Percentiles rank a stretch among this genome's conserved stretches.
Evolutionary conservation across 2,888 invertebrate genomes (phyloP).

Genomic region (Drosophila paranaensis): DNA sequence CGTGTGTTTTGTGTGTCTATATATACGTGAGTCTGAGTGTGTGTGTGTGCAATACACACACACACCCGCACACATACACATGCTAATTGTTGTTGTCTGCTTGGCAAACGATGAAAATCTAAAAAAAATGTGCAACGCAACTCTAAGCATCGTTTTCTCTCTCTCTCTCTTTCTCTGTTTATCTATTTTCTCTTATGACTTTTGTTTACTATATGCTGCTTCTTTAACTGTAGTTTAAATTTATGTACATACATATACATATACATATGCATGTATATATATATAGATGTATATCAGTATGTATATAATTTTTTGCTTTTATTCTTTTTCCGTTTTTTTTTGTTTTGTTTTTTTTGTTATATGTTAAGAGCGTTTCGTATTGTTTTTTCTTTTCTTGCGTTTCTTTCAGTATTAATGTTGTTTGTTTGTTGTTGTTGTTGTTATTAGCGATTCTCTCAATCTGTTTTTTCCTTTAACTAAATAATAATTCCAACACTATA

Average conservation of each 20-base stretch:
- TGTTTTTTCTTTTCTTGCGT: constrained; percentile 67
- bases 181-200: constrained; percentile 58
- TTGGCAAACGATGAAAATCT: constrained; percentile 78
- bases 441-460: constrained; percentile 58
- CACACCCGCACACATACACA: constrained; percentile 19
- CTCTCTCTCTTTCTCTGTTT: constrained; percentile 20
- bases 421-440: constrained; percentile 18
- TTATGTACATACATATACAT: constrained; percentile 51
- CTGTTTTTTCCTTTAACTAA: constrained; percentile 64
- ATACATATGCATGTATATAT: constrained; percentile 45
- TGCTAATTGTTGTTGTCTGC: constrained; percentile 66
- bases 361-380: constrained; percentile 73
- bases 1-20: constrained; percentile 29
- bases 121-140: constrained; percentile 80
- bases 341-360: constrained; percentile 34
- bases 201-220: constrained; percentile 49
- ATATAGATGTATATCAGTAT: constrained; percentile 59
- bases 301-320: constrained; percentile 51
- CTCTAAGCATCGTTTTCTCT: constrained; percentile 69
- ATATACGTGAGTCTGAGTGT: constrained; percentile 20
- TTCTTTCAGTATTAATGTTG: constrained; percentile 47
- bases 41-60: constrained; percentile 27
- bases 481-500: constrained; percentile 80
- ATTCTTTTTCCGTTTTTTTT: constrained; percentile 22
- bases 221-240: constrained; percentile 71